Percentiles rank a stretch among this genome's conserved stretches.
Conservation (phyloP, 2,888 invertebrate genomes). For the Xestia sexstrigata region DNA sequence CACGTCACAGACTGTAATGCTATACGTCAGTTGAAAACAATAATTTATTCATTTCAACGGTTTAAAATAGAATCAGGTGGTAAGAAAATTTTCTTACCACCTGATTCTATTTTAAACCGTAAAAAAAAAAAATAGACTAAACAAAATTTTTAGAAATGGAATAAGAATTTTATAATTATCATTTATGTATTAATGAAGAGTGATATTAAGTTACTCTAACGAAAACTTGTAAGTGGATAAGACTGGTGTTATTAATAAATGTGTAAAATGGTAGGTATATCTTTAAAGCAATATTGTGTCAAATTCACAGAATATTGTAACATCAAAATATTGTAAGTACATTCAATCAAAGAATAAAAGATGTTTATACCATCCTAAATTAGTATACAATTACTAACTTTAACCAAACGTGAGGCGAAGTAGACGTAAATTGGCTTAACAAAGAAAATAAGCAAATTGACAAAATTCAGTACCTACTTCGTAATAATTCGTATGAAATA, state of each 20-base stretch:
- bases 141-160: neutral
- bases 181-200: neutral
- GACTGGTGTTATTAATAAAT: neutral
- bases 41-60: too few species aligned
- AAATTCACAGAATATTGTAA: slow-evolving; percentile 13
- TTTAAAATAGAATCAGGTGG: too few species aligned
- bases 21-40: neutral
- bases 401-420: slow-evolving; percentile 7
- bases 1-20: neutral
- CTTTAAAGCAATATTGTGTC: neutral
- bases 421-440: slow-evolving; percentile 23
- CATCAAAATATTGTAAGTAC: neutral
- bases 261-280: neutral
- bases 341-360: slow-evolving; percentile 36
- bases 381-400: slow-evolving; percentile 33
- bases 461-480: neutral
- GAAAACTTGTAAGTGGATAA: neutral
- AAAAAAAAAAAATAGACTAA: neutral
- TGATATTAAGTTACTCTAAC: neutral
- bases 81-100: too few species aligned
- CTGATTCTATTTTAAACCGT: too few species aligned
- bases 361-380: slow-evolving; percentile 33
- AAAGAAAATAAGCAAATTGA: slow-evolving; percentile 33
- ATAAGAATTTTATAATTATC: neutral
- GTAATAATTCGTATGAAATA: neutral